Conservation (phyloP, 64 coral and sea anemone genomes). For the Dendronephthya gigantea region DNA sequence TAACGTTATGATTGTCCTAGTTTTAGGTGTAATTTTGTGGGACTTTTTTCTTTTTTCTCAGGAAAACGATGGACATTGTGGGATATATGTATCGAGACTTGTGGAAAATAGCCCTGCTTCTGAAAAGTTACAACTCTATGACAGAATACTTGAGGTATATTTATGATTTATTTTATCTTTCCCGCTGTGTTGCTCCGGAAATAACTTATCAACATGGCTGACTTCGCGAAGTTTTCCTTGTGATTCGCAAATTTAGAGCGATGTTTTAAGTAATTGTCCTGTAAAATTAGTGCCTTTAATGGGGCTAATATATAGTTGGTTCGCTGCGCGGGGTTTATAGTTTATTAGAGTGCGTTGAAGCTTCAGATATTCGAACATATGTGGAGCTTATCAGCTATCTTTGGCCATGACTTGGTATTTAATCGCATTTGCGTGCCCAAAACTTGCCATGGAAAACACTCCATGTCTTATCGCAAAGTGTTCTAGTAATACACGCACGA, state of each 20-base stretch:
- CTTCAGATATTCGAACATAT: not conserved
- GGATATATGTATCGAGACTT: not conserved
- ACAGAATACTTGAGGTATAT: not conserved
- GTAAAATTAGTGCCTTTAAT: not conserved
- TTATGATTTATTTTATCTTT: not conserved
- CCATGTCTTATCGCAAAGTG: not conserved
- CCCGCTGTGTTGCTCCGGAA: not conserved
- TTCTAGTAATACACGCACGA: not conserved
- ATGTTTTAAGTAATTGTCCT: not conserved
- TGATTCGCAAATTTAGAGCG: not conserved
- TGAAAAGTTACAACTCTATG: not conserved
- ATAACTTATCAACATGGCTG: not conserved
- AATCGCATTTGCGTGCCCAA: not conserved
- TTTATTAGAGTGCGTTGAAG: not conserved
- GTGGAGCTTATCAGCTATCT: not conserved
- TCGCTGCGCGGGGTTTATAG: not conserved
- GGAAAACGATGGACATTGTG: slow-evolving; percentile 7
- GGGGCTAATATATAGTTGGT: not conserved
- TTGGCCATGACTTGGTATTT: not conserved
- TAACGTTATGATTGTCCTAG: not conserved
- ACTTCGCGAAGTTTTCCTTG: not conserved
- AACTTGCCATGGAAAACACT: not conserved
- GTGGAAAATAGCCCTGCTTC: not conserved
- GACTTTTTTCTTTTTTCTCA: not conserved
- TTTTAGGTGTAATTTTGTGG: not conserved